Conservation (phyloP, 2,888 invertebrate species). For the Nephrotoma flavescens region DNA sequence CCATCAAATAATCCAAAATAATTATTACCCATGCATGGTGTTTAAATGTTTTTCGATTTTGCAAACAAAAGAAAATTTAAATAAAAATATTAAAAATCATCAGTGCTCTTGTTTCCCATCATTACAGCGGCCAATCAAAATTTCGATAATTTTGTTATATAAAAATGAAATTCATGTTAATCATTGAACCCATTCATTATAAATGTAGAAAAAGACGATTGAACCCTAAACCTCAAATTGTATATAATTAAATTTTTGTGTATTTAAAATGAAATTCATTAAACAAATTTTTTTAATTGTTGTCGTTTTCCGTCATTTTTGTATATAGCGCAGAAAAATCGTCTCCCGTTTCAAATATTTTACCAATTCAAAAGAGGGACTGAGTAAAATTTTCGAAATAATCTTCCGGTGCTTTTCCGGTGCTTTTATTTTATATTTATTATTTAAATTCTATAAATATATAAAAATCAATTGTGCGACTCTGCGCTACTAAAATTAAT, state of each 20-base stretch:
- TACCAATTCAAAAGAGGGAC: neutral
- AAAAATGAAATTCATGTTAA: neutral
- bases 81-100: neutral
- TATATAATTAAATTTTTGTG: neutral
- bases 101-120: neutral
- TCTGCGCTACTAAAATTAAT: neutral
- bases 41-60: too few relatives aligned
- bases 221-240: neutral
- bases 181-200: neutral
- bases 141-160: neutral
- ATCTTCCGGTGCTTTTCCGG: neutral
- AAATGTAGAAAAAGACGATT: neutral
- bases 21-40: too few relatives aligned
- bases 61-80: too few relatives aligned
- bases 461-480: neutral
- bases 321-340: neutral
- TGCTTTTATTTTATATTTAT: neutral
- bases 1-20: too few relatives aligned
- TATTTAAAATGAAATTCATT: neutral
- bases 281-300: neutral
- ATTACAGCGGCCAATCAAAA: neutral
- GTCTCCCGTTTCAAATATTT: neutral
- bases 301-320: neutral
- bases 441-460: neutral
- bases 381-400: neutral